Base-by-base conservation (phyloP, 2,888 invertebrate genomes). In the Pyrocoelia pectoralis region DNA sequence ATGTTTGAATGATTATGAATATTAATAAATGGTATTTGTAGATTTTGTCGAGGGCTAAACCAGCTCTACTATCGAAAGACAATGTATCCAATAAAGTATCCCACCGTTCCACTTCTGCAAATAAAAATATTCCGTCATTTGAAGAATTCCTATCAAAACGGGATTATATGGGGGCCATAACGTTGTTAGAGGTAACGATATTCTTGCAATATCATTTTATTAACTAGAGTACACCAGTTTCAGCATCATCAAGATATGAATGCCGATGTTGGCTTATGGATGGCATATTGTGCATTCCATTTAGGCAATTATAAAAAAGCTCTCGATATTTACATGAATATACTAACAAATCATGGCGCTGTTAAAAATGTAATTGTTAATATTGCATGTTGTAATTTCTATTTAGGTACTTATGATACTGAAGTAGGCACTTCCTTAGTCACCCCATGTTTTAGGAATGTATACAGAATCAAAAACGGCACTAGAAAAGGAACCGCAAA, bases 251-350 rank as follows among this genome's bases (percentile, higher is more conserved):
- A 84, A 15, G 84, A 85, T 68, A 80, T 80, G 24, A 82, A 80
- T 67, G 73, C 82, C n/a, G 83, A 84, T 62, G 83, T 84, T 12
- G 91, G 93, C 55, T 83, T 92, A 70, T 98, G 98, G 98, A 88
- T 94, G 66, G 98, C 94, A 0, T 98, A 96, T 82, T 97, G 97
- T 80, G 91, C 92, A 74, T 99, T 98, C 82, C 98, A 98, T 81
- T 85, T 97, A 65, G 98, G 97, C 1, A 96, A 98, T 78, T 97
- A 97, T 82, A 90, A 91, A 73, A 88, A 89, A 73, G 89, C 95
- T 0, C 83, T 94, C 73, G 87, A 90, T 67, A 87, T 90, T 53
- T 94, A 93, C 78, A 84, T 87, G 73, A 81, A 79, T 58, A 72
- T 89, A 72, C 77, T 82, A 9, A 82, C 86, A 14, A 83, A 85